Base-by-base conservation (phyloP, 2,113 vertebrate species). In the Aleadryas rufinucha region DNA sequence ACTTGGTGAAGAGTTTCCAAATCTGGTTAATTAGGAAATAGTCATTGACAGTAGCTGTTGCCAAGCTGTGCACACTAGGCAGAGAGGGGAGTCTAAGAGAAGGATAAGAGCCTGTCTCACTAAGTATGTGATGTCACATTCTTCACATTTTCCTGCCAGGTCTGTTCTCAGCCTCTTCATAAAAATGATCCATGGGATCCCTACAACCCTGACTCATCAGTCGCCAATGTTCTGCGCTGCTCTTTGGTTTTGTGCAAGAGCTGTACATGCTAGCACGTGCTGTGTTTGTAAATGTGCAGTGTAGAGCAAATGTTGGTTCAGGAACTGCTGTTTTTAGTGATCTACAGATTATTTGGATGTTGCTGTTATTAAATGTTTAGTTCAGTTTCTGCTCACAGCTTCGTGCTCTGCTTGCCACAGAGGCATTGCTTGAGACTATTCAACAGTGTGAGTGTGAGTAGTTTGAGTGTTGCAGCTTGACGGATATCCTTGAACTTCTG, bases 151-250 rank as follows among this genome's bases (percentile, higher is more conserved):
- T 39, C 44, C 49, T 87, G 35, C 39, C 11, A 74, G 61, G 6
- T 79, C 50, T 77, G 27, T 77, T 89, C 19, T 84, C 16, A 42
- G 10, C 24, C 17, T 81, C 42, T 23, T 84, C 33, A 21, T 65
- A 31, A 54, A 80, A 81, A 23, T 35, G 35, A 10, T 59, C 20
- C 45, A 22, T 35, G 42, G 37, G 13, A 66, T 91, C 18, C 5
- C 14, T 70, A 54, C 59, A 65, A 7, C 27, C n/a, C 31, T 53
- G 68, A 56, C 7, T 50, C 30, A 28, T 50, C 35, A 52, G 30
- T 59, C 0, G 0, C 23, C 21, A 3, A 0, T 26, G 12, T 57
- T 89, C 23, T 70, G 33, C 39, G 65, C 35, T 56, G 23, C 28
- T 71, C 30, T 88, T 84, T 1, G 13, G 21, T 75, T 79, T 64